phyloP scores from a whole-genome alignment of 2,797 vertebrate species.

The Odontamblyopus lacepedii region DNA sequence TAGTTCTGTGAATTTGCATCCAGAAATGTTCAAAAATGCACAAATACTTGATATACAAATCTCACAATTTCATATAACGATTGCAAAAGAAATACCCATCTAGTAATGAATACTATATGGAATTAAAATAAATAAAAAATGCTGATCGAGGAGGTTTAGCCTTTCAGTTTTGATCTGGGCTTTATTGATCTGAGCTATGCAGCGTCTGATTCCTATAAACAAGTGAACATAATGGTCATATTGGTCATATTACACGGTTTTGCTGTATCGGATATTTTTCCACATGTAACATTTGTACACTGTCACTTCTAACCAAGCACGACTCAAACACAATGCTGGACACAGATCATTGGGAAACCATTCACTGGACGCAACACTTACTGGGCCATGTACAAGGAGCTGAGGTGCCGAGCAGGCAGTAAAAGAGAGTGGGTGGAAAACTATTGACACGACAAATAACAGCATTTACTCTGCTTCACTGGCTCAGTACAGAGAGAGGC shows the following conservation, averaged over 20 bases:
- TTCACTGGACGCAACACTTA: background rate
- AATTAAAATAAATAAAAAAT: too few species aligned
- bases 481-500: background rate
- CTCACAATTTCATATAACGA: too few species aligned
- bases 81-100: too few species aligned
- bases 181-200: background rate
- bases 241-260: background rate
- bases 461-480: background rate
- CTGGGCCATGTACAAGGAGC: background rate
- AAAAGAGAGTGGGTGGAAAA: background rate
- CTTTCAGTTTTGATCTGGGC: background rate
- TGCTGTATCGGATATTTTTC: background rate
- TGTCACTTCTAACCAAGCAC: background rate
- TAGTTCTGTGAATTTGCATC: too few species aligned
- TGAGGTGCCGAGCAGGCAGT: slow-evolving; percentile 2
- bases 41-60: too few species aligned
- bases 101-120: too few species aligned
- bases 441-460: slow-evolving; percentile 5
- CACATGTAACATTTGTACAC: background rate
- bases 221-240: background rate
- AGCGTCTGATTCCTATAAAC: background rate
- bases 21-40: too few species aligned
- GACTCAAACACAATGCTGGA: background rate
- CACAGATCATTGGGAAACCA: background rate
- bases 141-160: too few species aligned